Conservation (phyloP, 2,888 invertebrate species). For the Acrocera orbiculus region DNA sequence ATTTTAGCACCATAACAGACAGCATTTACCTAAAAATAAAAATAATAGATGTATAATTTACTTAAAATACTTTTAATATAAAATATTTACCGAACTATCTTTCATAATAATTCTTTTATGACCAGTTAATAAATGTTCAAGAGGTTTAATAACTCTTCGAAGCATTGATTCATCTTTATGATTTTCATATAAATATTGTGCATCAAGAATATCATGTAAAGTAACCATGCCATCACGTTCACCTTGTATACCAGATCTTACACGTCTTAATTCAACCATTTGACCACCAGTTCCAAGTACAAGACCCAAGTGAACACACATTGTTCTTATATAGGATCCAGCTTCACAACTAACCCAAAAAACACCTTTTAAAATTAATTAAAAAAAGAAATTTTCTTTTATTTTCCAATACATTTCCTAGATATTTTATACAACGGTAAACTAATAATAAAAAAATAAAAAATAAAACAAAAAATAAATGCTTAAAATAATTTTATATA, state of each 20-base stretch:
- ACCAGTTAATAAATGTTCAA: constrained; percentile 75
- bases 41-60: not conserved
- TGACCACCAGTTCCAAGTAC: constrained; percentile 93
- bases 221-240: constrained; percentile 79
- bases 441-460: too few relatives aligned
- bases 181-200: constrained; percentile 88
- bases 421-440: not conserved
- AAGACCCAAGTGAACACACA: constrained; percentile 95
- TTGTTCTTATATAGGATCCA: constrained; percentile 95
- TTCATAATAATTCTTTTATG: constrained; percentile 97
- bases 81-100: constrained; percentile 67
- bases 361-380: constrained; percentile 42
- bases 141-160: constrained; percentile 76
- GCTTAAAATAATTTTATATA: too few relatives aligned
- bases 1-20: constrained; percentile 99
- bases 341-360: constrained; percentile 99
- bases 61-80: not conserved
- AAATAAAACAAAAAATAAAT: too few relatives aligned
- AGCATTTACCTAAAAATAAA: constrained; percentile 47
- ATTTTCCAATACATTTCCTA: constrained; percentile 2
- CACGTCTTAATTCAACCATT: constrained; percentile 92
- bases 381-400: too few relatives aligned
- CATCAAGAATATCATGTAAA: constrained; percentile 96
- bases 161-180: constrained; percentile 88
- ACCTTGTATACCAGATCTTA: constrained; percentile 72